These are phyloP conservation scores for Danionella dracula DNA, from an alignment of 2,797 vertebrate genomes.

Conservation along the genomic window DNA sequence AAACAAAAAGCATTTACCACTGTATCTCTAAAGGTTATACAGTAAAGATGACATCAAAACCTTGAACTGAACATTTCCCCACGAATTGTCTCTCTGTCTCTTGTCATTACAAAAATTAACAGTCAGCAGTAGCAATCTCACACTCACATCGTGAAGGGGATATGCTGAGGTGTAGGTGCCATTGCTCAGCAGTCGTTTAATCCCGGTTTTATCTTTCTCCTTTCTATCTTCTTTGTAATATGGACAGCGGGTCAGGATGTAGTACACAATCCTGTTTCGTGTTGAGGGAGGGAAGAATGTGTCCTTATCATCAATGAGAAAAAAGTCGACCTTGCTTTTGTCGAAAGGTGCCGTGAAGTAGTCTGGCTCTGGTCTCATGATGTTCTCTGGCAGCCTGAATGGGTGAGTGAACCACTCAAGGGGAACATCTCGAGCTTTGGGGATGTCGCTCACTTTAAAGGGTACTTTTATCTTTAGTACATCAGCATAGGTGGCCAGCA, in stretches of 20 bases:
- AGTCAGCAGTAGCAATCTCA: too few species aligned
- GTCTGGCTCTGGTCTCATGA: slow-evolving; percentile 86
- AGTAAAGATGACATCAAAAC: too few species aligned
- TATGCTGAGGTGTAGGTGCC: slow-evolving; percentile 84
- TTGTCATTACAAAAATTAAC: too few species aligned
- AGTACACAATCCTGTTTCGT: slow-evolving; percentile 96
- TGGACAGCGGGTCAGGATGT: slow-evolving; percentile 88
- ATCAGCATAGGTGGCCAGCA: slow-evolving; percentile 87
- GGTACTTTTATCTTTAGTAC: slow-evolving; percentile 93
- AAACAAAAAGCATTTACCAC: too few species aligned
- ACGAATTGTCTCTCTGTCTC: too few species aligned
- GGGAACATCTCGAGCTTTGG: slow-evolving; percentile 59
- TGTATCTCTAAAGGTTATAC: too few species aligned
- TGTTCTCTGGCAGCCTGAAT: slow-evolving; percentile 73
- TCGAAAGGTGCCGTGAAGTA: slow-evolving; percentile 88
- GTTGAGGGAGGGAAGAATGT: slow-evolving; percentile 85
- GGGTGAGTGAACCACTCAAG: slow-evolving; percentile 75
- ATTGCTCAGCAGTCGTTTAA: slow-evolving; percentile 88
- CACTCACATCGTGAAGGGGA: slow-evolving; percentile 90
- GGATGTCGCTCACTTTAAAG: slow-evolving; percentile 82
- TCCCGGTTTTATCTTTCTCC: slow-evolving; percentile 88
- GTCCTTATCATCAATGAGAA: slow-evolving; percentile 78
- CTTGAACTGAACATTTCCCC: too few species aligned
- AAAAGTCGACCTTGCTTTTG: slow-evolving; percentile 88
- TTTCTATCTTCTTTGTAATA: slow-evolving; percentile 78